Base-by-base conservation (phyloP, 2,797 vertebrate genomes). In the Amniataba percoides region DNA sequence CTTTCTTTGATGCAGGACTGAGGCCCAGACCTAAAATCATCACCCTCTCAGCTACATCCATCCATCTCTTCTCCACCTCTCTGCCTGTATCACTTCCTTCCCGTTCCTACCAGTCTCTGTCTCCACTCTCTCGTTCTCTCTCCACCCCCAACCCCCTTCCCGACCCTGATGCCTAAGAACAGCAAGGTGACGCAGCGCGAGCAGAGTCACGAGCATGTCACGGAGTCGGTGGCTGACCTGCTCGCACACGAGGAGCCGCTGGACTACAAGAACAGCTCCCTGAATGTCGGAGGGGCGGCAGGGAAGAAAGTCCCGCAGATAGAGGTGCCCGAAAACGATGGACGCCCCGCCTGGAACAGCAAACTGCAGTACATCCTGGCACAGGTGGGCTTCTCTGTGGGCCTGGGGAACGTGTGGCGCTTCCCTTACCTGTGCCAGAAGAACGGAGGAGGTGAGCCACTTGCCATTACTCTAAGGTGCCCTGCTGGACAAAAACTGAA, bases 391-490 rank as follows among this genome's bases (percentile, higher is more conserved):
- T 98, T 97, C 93, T 98, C 97, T 0, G 97, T 98, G 88, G 97
- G 97, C 59, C 94, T 98, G 36, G 97, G 97, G 40, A 98, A 98
- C 0, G 97, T 98, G 87, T 98, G 97, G 97, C 95, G 97, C 71
- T 98, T 98, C 91, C 97, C 97, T 16, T 98, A 98, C 92, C 93
- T 98, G 78, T 98, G 97, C 91, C 97, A 98, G 92, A 98, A 98
- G 94, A 98, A 98, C 0, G 97, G 97, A 87, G 97, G 97, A 94
- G 97, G 97, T 98, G 92, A 96, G 95, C 62, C 7, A 12, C 5
- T 31, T n/a, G 12, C 2, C 10, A 13, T 48, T 19, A 27, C 1
- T 15, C 11, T 10, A 27, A 52, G 39, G n/a, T 74, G 34, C 39
- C 52, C 27, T 31, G 19, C 4, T 56, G 51, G 36, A 62, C 18